Evolutionary conservation across 2,113 vertebrate species (phyloP), one percentile per base, ranked within the genome.

Genomic region (Alligator sinensis): DNA sequence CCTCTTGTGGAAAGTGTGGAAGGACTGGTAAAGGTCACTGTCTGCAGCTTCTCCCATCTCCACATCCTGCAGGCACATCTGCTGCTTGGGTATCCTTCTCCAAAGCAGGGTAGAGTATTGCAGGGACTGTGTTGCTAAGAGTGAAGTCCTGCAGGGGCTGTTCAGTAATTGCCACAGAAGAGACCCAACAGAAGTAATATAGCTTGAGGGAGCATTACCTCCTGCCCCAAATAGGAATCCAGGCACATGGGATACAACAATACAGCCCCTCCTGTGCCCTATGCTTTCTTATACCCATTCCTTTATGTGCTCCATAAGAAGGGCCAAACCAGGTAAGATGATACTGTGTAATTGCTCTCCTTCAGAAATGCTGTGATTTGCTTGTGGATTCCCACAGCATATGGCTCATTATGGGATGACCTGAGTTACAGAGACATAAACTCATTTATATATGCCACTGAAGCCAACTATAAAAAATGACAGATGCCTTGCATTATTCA

Each of bases 61-160:
- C 0, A 4, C 77, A 77, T 22, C 27, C 75, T 1, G 0, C 0
- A 0, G 66, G 34, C 19, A 59, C 21, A 61, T 38, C 5, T 22
- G 18, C 60, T 17, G 21, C 3, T 4, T 5, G 6, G 27, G 30
- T 34, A 21, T 57, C 66, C 47, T 47, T 7, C 70, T 47, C 70
- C 70, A 25, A 8, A 38, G 34, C 34, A 38, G 70, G 4, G 38
- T 74, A 24, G 70, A 24, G 21, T 74, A 22, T 47, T 74, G 34
- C 70, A 74, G 70, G 70, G 47, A 13, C 22, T 74, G 24, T 25
- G 34, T 74, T 47, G 34, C 30, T 21, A 5, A 22, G 4, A 12
- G 30, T 18, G 12, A 38, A 34, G 21, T 38, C 30, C 68, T 72
- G 19, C 66, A 34, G 18, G 68, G 30, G 19, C 17, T 38, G 68